Conservation (phyloP, 2,888 invertebrate species). For the Chymomyza amoena region DNA sequence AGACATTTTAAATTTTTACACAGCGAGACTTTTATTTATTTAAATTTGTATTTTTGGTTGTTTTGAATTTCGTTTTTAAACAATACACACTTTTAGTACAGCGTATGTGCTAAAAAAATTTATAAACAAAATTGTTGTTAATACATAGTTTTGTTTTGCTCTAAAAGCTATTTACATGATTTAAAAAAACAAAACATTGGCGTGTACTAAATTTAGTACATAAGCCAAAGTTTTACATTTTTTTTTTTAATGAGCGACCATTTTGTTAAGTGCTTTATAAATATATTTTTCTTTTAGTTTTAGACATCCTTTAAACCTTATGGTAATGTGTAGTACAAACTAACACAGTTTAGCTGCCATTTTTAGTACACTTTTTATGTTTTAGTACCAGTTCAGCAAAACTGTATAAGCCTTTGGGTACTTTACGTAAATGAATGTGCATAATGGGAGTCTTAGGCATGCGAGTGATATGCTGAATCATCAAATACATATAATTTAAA, state of each 20-base stretch:
- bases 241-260: slow-evolving; percentile 41
- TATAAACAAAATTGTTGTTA: background rate
- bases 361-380: background rate
- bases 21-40: slow-evolving; percentile 38
- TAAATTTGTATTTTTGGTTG: slow-evolving; percentile 28
- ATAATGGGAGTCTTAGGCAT: slow-evolving; percentile 64
- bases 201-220: slow-evolving; percentile 24
- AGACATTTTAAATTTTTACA: slow-evolving; percentile 6
- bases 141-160: slow-evolving; percentile 2
- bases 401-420: background rate
- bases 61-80: slow-evolving; percentile 21
- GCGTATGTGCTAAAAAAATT: background rate
- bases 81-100: slow-evolving; percentile 10
- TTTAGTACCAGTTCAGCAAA: slow-evolving; percentile 13
- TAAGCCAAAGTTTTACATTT: background rate
- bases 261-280: slow-evolving; percentile 53
- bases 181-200: slow-evolving; percentile 6
- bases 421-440: slow-evolving; percentile 3
- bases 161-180: slow-evolving; percentile 43
- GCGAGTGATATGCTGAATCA: slow-evolving; percentile 68
- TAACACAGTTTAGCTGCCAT: background rate
- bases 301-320: slow-evolving; percentile 67
- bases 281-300: slow-evolving; percentile 55
- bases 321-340: slow-evolving; percentile 21
- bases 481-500: slow-evolving; percentile 61